Evolutionary conservation across 2,113 vertebrate genomes (phyloP), one percentile per base, ranked within the genome.

Genomic region (Lamprotornis superbus): DNA sequence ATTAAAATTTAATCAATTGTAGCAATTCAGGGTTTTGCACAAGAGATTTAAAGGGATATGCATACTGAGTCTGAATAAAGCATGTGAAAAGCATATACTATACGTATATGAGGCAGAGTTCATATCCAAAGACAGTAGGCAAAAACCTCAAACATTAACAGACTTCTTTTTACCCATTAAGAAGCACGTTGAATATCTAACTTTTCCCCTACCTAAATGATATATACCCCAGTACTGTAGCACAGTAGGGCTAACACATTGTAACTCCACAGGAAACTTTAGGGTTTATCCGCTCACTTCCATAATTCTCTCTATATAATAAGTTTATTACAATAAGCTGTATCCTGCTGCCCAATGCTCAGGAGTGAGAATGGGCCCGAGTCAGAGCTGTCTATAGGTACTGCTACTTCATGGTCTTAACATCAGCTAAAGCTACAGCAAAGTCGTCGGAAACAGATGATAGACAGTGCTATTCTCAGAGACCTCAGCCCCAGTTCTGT

Each of bases 401-500:
- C 5, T 1, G 1, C n/a, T 27, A 59, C 13, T 4, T 42, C 61
- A n/a, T 0, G 3, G 33, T 2, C 28, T 23, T 20, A 63, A 44
- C 5, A 15, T 6, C 2, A 87, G 61, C 47, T 44, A 57, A 33
- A 83, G 18, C 37, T 64, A 31, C 6, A 74, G 30, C 28, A 63
- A 7, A 49, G 14, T 20, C 15, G 15, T 49, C 69, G 57, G 7
- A 42, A 80, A 50, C 5, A 53, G n/a, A 35, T 17, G 19, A 40
- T 0, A 56, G 23, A 78, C 5, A 83, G 4, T 9, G 33, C 9
- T 19, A 4, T 5, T 37, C 8, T 33, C 3, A 55, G 23, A 59
- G 35, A 63, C 19, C 40, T 31, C 28, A 28, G 19, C 12, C 21
- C 14, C 5, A 11, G 17, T 44, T 70, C 49, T 20, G 24, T 18